Base-by-base conservation (phyloP, 2,888 invertebrate species). In the Erebia aethiops region DNA sequence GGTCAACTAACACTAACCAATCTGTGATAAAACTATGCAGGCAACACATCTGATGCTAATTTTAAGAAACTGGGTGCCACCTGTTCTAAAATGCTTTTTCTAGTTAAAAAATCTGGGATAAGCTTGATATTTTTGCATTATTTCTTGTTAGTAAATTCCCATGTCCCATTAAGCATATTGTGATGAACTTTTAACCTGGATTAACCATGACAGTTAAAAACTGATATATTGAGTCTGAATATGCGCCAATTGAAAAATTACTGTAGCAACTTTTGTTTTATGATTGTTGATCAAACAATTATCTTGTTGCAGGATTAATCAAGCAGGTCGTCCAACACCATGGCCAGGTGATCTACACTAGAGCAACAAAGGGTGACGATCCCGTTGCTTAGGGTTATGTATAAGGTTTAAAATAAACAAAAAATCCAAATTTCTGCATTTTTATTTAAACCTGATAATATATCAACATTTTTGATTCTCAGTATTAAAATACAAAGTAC, bases 271-370 rank as follows among this genome's bases (percentile, higher is more conserved):
- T 18, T 54, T 2, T 54, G 10, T 18, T 54, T 10, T 3, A 54
- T 18, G 7, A 10, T 26, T 18, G 18, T 65, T 64, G 16, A 68
- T 51, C 10, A 9, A 5, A 43, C 58, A 4, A 35, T 35, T 56
- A 62, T 67, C 75, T 77, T 69, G 79, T 90, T 84, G 0, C 93
- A 98, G 97, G 98, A 85, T 93, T 98, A 83, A 99, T 99, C 87
- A 98, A 97, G 87, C 98, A 98, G 92, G 98, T 99, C 77, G 97
- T 98, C 73, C 98, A 98, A 90, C 99, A 99, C 91, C 97, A 98
- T 89, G 97, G 98, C 67, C 99, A 99, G 93, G 95, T 98, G 77
- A 99, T 99, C 89, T 99, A 99, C 95, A 99, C 99, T 49, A 95
- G 99, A 87, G 97, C 98, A 71, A 99, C 98, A 60, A 99, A 99